phyloP scores from a whole-genome alignment of 1,140 invertebrate genomes.

The Pollicipes pollicipes region DNA sequence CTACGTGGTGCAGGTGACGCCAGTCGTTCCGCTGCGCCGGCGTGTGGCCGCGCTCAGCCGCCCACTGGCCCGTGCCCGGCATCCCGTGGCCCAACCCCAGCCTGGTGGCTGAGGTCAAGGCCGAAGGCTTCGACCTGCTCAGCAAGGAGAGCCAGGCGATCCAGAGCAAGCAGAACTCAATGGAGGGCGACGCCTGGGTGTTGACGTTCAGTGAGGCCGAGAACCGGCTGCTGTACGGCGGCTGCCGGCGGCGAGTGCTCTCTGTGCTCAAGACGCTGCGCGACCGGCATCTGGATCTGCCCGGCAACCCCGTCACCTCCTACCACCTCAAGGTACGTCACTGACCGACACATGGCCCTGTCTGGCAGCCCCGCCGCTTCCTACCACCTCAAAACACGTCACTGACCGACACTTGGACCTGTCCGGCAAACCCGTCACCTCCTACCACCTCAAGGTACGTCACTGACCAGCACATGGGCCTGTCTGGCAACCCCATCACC shows the following conservation, averaged over 20 bases:
- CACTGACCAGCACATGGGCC: too few species aligned
- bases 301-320: too few species aligned
- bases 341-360: too few species aligned
- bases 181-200: slow-evolving; percentile 96
- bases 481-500: too few species aligned
- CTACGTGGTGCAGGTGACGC: slow-evolving; percentile 35
- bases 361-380: too few species aligned
- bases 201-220: slow-evolving; percentile 86
- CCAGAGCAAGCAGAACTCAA: slow-evolving; percentile 81
- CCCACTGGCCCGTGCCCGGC: slow-evolving; percentile 39
- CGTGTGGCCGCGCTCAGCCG: slow-evolving; percentile 42
- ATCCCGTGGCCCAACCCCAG: slow-evolving; percentile 36
- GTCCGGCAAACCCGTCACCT: too few species aligned
- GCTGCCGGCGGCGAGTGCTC: slow-evolving; percentile 67
- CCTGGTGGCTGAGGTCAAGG: slow-evolving; percentile 40
- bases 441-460: too few species aligned
- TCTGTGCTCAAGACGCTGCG: slow-evolving; percentile 84
- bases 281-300: slow-evolving; percentile 76
- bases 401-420: too few species aligned
- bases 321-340: too few species aligned
- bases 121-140: slow-evolving; percentile 42
- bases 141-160: slow-evolving; percentile 29
- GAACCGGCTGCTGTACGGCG: slow-evolving; percentile 70
- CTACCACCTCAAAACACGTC: too few species aligned
- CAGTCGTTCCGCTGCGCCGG: slow-evolving; percentile 43